phyloP scores from a whole-genome alignment of 2,113 vertebrate species.

The Embiotoca jacksoni region DNA sequence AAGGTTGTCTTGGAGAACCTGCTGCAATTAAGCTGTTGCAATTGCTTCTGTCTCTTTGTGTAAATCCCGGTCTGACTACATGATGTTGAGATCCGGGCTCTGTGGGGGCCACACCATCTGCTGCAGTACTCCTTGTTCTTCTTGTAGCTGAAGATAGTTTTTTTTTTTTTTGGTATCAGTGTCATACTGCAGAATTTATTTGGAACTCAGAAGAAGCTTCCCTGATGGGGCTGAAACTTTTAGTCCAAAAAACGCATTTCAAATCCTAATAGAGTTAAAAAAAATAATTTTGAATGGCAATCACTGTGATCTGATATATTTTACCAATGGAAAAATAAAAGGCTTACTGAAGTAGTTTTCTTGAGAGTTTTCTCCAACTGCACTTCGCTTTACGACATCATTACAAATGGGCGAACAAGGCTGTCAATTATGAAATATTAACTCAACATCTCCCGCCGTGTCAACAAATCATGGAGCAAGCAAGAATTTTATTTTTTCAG shows the following conservation, averaged over 20 bases:
- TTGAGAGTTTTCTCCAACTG: not conserved
- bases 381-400: constrained; percentile 4
- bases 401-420: not conserved
- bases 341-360: not conserved
- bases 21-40: not conserved
- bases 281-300: not conserved
- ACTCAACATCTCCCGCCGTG: constrained; percentile 2
- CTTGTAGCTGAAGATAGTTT: constrained; percentile 13
- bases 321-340: not conserved
- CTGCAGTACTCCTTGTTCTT: constrained; percentile 10
- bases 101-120: constrained; percentile 13
- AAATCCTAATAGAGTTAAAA: not conserved
- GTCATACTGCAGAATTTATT: constrained; percentile 4
- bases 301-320: not conserved
- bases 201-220: not conserved
- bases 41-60: not conserved
- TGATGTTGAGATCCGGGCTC: constrained; percentile 8
- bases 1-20: not conserved
- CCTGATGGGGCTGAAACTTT: not conserved
- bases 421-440: constrained; percentile 48
- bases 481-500: not conserved
- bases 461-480: constrained; percentile 15
- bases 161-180: not conserved
- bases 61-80: not conserved
- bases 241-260: not conserved